Base-by-base conservation (phyloP, 1,140 invertebrate species). In the Drosophila melanica region DNA sequence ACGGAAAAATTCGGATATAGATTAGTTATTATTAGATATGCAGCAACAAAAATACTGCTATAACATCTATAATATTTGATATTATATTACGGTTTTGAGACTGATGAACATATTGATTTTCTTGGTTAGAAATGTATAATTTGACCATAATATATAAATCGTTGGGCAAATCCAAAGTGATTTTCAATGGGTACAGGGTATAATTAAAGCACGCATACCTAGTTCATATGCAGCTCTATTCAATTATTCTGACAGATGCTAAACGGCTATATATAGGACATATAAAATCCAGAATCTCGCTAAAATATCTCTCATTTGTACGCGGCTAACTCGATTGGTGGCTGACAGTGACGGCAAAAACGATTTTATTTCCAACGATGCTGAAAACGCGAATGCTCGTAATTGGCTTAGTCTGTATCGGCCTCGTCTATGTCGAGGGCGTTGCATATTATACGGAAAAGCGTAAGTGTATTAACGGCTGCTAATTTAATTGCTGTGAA, bases 371-470 rank as follows among this genome's bases (percentile, higher is more conserved):
- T 58, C 54, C 62, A 55, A 53, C 63, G 51, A 60, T 65, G 58
- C 42, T 58, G 30, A 16, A 53, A 44, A 20, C 45, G 33, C 58
- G 35, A 55, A 30, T 73, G 58, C 41, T 47, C 66, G 51, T 81
- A 69, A 84, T 78, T 80, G 71, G 70, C 27, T 77, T 87, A 74
- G 48, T 67, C 93, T 93, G 37, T 91, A 94, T 80, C 44, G 95
- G 95, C 84, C 94, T 95, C 69, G 94, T 94, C 14, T 94, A 95
- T 73, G 59, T 65, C 16, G 39, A 72, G 16, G 37, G 70, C 23
- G 55, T 70, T 37, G 60, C 3, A 12, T 90, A 66, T 33, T 80
- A 84, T 37, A 90, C 70, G 60, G 80, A 80, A 80, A 89, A 89
- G 39, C 85, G 84, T 89, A 75, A 84, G 84, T 77, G 33, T 7